Percentiles rank a stretch among this genome's conserved stretches.
These are phyloP conservation scores for Sebastes baramenuke DNA, from an alignment of 2,797 vertebrate species.

Conservation along the genomic window DNA sequence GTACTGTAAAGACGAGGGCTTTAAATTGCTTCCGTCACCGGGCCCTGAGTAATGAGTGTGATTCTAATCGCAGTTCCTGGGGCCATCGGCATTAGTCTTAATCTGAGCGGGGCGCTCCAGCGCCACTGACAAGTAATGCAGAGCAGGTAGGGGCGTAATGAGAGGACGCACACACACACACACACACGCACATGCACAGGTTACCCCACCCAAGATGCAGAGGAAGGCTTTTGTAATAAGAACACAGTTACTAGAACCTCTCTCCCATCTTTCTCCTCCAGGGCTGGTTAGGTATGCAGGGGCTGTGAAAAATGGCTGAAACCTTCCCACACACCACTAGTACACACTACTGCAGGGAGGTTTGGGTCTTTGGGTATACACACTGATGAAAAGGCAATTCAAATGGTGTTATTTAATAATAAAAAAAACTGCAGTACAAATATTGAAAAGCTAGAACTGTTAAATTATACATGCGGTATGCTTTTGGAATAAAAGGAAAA, in stretches of 20 bases:
- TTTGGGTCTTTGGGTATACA: slow-evolving; percentile 74
- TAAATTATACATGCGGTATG: slow-evolving; percentile 31
- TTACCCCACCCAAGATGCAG: slow-evolving; percentile 78
- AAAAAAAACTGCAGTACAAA: slow-evolving; percentile 14
- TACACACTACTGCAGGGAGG: slow-evolving; percentile 32
- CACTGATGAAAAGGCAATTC: slow-evolving; percentile 47
- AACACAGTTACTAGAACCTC: slow-evolving; percentile 64
- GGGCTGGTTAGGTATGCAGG: slow-evolving; percentile 80
- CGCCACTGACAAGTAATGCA: slow-evolving; percentile 86
- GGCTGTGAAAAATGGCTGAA: slow-evolving; percentile 73
- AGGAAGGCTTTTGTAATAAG: slow-evolving; percentile 77
- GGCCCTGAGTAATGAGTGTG: slow-evolving; percentile 88
- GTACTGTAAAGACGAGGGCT: slow-evolving; percentile 86
- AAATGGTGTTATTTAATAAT: slow-evolving; percentile 26
- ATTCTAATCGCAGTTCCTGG: slow-evolving; percentile 89
- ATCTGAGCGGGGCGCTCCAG: slow-evolving; percentile 82
- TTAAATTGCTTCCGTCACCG: slow-evolving; percentile 89
- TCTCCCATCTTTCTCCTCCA: slow-evolving; percentile 68
- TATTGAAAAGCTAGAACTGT: slow-evolving; percentile 19
- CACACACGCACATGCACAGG: slow-evolving; percentile 42
- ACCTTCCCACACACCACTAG: slow-evolving; percentile 36
- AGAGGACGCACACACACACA: slow-evolving; percentile 65
- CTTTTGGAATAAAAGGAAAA: slow-evolving; percentile 11
- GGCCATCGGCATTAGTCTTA: slow-evolving; percentile 88
- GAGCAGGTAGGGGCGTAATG: slow-evolving; percentile 85